Evolutionary conservation across 1,140 invertebrate genomes (phyloP), one percentile per base, ranked within the genome.

Genomic region (Epicauta chinensis): DNA sequence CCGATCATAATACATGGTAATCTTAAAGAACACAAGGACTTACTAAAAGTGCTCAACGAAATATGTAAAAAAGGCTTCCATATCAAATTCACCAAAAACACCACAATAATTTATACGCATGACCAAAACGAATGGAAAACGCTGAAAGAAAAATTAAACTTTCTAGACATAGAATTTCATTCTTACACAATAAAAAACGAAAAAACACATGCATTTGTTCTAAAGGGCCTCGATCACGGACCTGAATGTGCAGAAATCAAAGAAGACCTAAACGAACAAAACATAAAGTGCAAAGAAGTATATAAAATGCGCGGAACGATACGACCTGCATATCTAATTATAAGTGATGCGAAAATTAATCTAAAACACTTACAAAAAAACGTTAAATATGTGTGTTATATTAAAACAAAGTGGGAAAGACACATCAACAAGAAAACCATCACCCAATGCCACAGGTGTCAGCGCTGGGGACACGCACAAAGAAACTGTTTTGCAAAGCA

Each of bases 381-480:
- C 14, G 15, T 11, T 16, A 30, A 1, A 10, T 32, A n/a, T 11
- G 9, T 47, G 12, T 14, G 14, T 11, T 17, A 31, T n/a, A 13
- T 39, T 1, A 23, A 12, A 13, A 14, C 39, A 2, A 30, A 12
- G 0, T 69, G 63, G 63, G 61, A 68, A 41, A 34, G 41, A 2
- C 59, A 61, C 14, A 41, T 34, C 0, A 62, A 56, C 2, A 62
- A 56, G 37, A 62, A 43, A 32, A 23, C 6, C 49, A 43, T 61
- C 0, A 60, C 55, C 1, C 64, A 68, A 39, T 68, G 62, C 38
- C 62, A 65, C 13, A 57, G 54, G 7, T 71, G 66, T 17, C 69
- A 72, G 58, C 38, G 61, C 7, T 71, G 60, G 61, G 65, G 65
- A n/a, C 63, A 71, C 44, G 62, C 64, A 1, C 61, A 60, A 3